Conservation (phyloP, 2,113 vertebrate genomes). For the Myodes glareolus region DNA sequence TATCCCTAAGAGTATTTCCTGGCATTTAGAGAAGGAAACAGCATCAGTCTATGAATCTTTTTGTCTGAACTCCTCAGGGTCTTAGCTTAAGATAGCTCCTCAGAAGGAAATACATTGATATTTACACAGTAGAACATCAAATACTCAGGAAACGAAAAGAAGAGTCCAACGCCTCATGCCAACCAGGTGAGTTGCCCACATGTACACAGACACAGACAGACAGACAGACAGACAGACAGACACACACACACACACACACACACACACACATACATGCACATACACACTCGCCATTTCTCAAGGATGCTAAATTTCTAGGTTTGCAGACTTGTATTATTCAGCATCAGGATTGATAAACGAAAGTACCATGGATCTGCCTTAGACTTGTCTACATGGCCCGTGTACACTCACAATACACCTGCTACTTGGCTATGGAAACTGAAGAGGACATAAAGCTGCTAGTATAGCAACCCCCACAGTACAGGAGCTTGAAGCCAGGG, state of each 20-base stretch:
- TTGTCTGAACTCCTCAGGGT: slow-evolving; percentile 22
- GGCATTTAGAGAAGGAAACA: background rate
- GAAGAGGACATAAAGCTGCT: background rate
- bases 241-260: no score
- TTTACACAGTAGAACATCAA: background rate
- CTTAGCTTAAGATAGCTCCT: background rate
- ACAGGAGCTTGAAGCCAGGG: background rate
- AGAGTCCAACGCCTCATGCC: background rate
- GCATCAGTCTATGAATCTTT: background rate
- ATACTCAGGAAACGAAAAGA: background rate
- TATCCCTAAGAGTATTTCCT: background rate
- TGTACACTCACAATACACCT: background rate
- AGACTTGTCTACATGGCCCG: background rate
- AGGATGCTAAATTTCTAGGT: background rate
- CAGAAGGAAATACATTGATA: background rate
- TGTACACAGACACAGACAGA: background rate
- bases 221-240: background rate
- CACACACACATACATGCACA: no score
- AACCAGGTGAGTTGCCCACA: background rate
- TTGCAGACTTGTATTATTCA: background rate
- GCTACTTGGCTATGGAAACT: background rate
- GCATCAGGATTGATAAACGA: background rate
- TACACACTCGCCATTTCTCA: background rate
- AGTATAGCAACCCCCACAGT: no score
- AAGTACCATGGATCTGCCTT: background rate